Evolutionary conservation across 2,113 vertebrate species (phyloP).

Genomic region (Onychorhynchus coronatus): DNA sequence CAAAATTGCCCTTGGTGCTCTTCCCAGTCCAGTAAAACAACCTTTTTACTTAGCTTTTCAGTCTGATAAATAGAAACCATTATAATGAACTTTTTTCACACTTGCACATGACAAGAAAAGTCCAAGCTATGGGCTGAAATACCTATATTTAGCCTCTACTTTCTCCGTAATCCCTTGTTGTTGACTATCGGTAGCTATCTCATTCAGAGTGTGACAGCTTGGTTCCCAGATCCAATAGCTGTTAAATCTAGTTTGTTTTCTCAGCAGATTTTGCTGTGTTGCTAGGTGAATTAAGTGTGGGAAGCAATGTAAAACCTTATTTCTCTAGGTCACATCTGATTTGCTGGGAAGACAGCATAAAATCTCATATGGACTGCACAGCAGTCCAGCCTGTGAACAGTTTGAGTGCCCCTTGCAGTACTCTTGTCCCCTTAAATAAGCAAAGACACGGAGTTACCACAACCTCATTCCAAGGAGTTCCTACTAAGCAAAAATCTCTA

Average conservation of each 20-base stretch:
- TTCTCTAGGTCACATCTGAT: neutral
- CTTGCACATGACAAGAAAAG: neutral
- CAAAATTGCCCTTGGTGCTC: neutral
- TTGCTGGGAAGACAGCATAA: neutral
- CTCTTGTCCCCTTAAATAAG: neutral
- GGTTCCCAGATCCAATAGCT: neutral
- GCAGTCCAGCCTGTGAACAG: neutral
- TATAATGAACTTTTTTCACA: neutral
- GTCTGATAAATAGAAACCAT: neutral
- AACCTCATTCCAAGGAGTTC: neutral
- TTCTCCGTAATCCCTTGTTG: neutral
- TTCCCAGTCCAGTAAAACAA: neutral
- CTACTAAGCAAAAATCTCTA: neutral
- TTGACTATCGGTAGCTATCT: neutral
- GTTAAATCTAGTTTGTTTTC: neutral
- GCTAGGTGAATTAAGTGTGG: neutral
- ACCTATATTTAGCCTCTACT: neutral
- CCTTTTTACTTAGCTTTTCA: neutral
- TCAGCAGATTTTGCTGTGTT: neutral
- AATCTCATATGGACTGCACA: neutral
- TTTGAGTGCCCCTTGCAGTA: neutral
- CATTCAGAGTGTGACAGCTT: neutral
- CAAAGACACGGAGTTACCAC: neutral
- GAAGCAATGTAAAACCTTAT: neutral
- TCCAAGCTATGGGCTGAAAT: neutral